These are phyloP conservation scores for Aplodontia rufa DNA, from an alignment of 2,113 vertebrate genomes.

Conservation along the genomic window DNA sequence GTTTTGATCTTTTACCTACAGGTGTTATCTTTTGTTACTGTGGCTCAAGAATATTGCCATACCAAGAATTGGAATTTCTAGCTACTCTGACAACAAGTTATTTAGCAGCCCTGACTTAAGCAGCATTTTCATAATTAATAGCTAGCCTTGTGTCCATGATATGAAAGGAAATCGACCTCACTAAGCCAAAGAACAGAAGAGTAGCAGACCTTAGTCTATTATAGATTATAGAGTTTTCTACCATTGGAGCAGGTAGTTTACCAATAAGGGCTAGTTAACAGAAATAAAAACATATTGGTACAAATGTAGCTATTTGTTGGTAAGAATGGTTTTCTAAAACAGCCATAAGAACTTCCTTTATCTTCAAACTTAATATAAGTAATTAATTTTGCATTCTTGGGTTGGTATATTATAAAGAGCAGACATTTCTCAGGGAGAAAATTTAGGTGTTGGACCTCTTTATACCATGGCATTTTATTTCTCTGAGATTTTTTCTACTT, in stretches of 20 bases:
- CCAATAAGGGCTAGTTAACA: not conserved
- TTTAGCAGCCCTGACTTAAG: constrained; percentile 33
- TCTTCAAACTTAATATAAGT: constrained; percentile 47
- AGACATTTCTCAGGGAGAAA: constrained; percentile 23
- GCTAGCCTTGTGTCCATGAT: not conserved
- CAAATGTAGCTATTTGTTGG: constrained; percentile 15
- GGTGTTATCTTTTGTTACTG: not conserved
- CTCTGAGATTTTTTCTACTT: not conserved
- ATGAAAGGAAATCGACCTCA: constrained; percentile 24
- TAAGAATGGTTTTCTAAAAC: constrained; percentile 43
- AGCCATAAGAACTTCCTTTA: constrained; percentile 24
- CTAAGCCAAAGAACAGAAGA: constrained; percentile 39
- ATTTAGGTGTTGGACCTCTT: not conserved
- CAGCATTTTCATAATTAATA: constrained; percentile 38
- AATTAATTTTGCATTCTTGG: constrained; percentile 22
- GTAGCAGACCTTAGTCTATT: not conserved
- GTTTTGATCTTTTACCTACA: constrained; percentile 44
- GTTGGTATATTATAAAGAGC: constrained; percentile 5
- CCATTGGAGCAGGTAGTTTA: not conserved
- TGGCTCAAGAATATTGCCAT: not conserved
- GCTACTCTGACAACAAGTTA: not conserved
- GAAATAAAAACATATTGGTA: constrained; percentile 47
- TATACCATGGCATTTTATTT: not conserved
- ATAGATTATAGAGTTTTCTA: constrained; percentile 16
- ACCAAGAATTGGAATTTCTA: constrained; percentile 47